phyloP scores from a whole-genome alignment of 2,113 vertebrate species.

The Cathartes aura region DNA sequence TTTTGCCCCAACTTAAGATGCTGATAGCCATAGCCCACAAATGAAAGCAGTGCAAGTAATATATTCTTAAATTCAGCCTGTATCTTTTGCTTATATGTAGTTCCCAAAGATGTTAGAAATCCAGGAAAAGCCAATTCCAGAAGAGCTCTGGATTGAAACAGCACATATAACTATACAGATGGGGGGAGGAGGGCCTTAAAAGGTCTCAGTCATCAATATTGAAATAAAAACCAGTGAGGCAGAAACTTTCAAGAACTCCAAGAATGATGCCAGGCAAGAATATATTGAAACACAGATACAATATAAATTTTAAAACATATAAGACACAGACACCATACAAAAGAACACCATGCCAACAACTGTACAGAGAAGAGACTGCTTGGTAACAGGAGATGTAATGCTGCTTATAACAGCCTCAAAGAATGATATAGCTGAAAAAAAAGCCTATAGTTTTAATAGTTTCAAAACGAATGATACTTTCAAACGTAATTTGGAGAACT shows the following conservation, averaged over 20 bases:
- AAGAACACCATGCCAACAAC: background rate
- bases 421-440: background rate
- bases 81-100: background rate
- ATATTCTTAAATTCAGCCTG: background rate
- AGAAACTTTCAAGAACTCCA: background rate
- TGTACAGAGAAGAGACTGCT: background rate
- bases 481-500: background rate
- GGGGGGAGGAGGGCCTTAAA: background rate
- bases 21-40: background rate
- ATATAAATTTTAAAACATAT: background rate
- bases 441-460: background rate
- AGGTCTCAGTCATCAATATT: background rate
- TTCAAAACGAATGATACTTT: background rate
- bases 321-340: background rate
- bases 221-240: background rate
- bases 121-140: background rate
- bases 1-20: background rate
- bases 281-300: background rate
- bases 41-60: background rate
- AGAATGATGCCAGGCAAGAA: background rate
- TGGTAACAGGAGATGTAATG: background rate
- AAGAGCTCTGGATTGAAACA: background rate
- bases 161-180: background rate
- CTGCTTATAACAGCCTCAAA: background rate
- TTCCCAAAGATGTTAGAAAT: background rate